Base-by-base conservation (phyloP, 2,888 invertebrate genomes). In the Taphrorychus bicolor region DNA sequence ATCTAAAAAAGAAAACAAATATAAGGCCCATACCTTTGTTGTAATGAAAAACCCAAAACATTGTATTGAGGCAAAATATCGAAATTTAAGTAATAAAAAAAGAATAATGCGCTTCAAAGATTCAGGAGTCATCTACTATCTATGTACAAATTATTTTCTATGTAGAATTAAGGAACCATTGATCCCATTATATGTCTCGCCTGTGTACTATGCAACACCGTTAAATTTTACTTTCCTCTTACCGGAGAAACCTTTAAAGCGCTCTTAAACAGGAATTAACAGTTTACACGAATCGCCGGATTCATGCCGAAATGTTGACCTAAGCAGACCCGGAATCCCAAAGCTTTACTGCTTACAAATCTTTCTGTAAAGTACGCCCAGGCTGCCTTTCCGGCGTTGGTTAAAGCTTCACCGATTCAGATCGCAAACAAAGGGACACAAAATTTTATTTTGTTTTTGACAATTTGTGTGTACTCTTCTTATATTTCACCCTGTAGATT, bases 291-390 rank as follows among this genome's bases (percentile, higher is more conserved):
- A 63, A 18, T 63, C 63, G 63, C 48, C 57, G 57, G 57, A 56
- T 48, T 49, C 49, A 49, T 57, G 57, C 49, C 40, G 49, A 63
- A 63, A 57, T 57, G 63, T 63, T 63, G 63, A 63, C 63, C 54
- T 63, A 56, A 62, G 57, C 63, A 63, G 54, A 56, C 54, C 63
- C 57, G 63, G 57, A 57, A 63, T 63, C 63, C 19, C 57, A 49
- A 56, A 63, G 63, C 63, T 63, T 63, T 54, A 63, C 54, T 63
- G 57, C 63, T 45, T 63, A 63, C 63, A 63, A 63, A 63, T 63
- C 63, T 63, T 63, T 56, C 57, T 24, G 32, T 63, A 63, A 63
- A 57, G 63, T 40, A 63, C 40, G 49, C 56, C 32, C 56, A 56
- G 57, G 57, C 32, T 63, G 63, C 57, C 57, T 63, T 63, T 57